phyloP scores from a whole-genome alignment of 2,888 invertebrate genomes.

The Limulus polyphemus region DNA sequence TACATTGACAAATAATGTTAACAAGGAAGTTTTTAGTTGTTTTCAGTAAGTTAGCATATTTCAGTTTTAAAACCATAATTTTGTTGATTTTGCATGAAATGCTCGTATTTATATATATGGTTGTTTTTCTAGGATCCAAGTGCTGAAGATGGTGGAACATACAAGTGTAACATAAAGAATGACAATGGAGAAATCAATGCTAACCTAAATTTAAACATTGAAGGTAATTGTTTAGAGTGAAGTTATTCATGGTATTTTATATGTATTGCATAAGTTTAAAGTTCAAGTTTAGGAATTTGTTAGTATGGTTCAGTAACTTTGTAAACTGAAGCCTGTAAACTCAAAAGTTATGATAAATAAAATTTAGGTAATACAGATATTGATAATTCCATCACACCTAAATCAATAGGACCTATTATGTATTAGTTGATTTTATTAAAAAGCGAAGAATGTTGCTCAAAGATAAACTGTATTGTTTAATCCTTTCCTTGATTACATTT shows the following conservation, averaged over 20 bases:
- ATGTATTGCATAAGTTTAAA: background rate
- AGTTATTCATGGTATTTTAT: background rate
- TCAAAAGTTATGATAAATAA: too few relatives aligned
- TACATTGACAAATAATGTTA: too few relatives aligned
- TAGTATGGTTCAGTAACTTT: too few relatives aligned
- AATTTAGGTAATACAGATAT: too few relatives aligned
- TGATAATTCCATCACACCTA: too few relatives aligned
- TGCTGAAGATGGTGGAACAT: slow-evolving; percentile 41
- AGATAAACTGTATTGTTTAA: too few relatives aligned
- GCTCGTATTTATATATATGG: background rate
- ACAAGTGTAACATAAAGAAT: slow-evolving; percentile 42
- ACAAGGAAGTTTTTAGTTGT: background rate
- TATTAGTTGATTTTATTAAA: too few relatives aligned
- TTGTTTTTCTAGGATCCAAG: slow-evolving; percentile 29
- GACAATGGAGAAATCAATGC: slow-evolving; percentile 41
- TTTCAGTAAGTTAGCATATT: background rate
- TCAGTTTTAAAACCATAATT: background rate
- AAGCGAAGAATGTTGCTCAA: too few relatives aligned
- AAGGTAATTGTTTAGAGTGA: slow-evolving; percentile 30
- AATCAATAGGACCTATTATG: too few relatives aligned
- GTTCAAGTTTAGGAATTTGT: background rate
- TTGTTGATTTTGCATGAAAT: background rate
- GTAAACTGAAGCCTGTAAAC: too few relatives aligned
- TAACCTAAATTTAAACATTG: slow-evolving; percentile 41
- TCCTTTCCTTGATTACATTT: too few relatives aligned